These are phyloP conservation scores for Pseudachorutes palmiensis DNA, from an alignment of 1,140 invertebrate species.

Conservation along the genomic window DNA sequence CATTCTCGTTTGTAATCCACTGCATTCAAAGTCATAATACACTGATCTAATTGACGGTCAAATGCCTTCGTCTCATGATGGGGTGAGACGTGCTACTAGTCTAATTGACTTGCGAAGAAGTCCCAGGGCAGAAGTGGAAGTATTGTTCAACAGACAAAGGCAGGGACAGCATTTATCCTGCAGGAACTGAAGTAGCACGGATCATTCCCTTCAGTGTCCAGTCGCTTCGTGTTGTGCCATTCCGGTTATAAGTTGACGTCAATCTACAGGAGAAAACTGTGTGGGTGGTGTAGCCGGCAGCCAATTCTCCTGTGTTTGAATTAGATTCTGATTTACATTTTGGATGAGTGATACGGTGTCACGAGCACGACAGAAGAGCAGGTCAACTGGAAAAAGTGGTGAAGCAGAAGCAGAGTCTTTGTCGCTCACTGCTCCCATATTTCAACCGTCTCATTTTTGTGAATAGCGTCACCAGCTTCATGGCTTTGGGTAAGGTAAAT, in stretches of 20 bases:
- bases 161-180: too few species aligned
- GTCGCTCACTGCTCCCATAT: constrained; percentile 25
- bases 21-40: too few species aligned
- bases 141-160: too few species aligned
- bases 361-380: not conserved
- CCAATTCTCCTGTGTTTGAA: not conserved
- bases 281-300: too few species aligned
- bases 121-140: too few species aligned
- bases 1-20: too few species aligned
- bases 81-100: too few species aligned
- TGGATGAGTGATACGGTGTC: not conserved
- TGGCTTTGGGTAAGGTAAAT: constrained; percentile 11
- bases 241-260: not conserved
- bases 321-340: constrained; percentile 3
- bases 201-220: not conserved
- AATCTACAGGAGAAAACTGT: not conserved
- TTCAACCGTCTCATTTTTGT: not conserved
- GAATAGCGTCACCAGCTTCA: constrained; percentile 9
- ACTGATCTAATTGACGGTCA: too few species aligned
- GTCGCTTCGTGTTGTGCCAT: not conserved
- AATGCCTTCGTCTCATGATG: too few species aligned
- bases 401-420: constrained; percentile 5
- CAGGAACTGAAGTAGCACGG: too few species aligned
- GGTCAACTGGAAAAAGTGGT: constrained; percentile 21
- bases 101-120: too few species aligned